A percentile compares a stretch with the other conserved stretches of the same genome.
These are phyloP conservation scores for Alloplasta piceator DNA, from an alignment of 2,888 invertebrate species.

Conservation along the genomic window DNA sequence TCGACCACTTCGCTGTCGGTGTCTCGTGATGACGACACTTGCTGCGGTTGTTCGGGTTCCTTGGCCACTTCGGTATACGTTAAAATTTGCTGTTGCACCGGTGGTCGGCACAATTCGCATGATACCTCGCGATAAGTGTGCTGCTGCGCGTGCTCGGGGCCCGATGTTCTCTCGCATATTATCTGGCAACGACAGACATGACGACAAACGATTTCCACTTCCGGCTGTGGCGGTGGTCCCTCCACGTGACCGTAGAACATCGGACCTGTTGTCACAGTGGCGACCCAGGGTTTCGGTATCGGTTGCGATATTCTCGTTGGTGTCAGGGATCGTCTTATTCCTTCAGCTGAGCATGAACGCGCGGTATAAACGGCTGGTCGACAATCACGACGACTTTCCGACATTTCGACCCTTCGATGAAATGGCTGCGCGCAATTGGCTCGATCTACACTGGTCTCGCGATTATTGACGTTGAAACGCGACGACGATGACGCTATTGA, in stretches of 20 bases:
- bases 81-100: conserved; percentile 26
- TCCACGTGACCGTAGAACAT: conserved; percentile 78
- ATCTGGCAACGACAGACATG: conserved; percentile 69
- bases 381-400: conserved; percentile 71
- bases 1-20: conserved; percentile 68
- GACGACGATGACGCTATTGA: conserved; percentile 33
- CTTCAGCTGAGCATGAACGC: conserved; percentile 77
- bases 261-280: conserved; percentile 77
- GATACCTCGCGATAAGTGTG: conserved; percentile 67
- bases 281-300: conserved; percentile 80
- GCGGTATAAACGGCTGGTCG: conserved; percentile 67
- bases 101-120: conserved; percentile 66
- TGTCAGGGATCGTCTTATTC: conserved; percentile 79
- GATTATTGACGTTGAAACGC: conserved; percentile 45
- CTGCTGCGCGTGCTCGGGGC: conserved; percentile 64
- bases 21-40: conserved; percentile 42
- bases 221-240: conserved; percentile 62
- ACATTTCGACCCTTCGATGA: conserved; percentile 76
- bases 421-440: conserved; percentile 78
- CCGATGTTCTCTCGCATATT: conserved; percentile 69
- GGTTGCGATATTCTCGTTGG: conserved; percentile 81
- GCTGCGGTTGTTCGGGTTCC: conserved; percentile 43
- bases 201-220: conserved; percentile 68
- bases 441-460: conserved; percentile 75
- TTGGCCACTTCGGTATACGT: conserved; percentile 36